A percentile compares a stretch with the other conserved stretches of the same genome.
These are phyloP conservation scores for Sebastes itinus DNA, from an alignment of 2,797 vertebrate species.

Conservation along the genomic window DNA sequence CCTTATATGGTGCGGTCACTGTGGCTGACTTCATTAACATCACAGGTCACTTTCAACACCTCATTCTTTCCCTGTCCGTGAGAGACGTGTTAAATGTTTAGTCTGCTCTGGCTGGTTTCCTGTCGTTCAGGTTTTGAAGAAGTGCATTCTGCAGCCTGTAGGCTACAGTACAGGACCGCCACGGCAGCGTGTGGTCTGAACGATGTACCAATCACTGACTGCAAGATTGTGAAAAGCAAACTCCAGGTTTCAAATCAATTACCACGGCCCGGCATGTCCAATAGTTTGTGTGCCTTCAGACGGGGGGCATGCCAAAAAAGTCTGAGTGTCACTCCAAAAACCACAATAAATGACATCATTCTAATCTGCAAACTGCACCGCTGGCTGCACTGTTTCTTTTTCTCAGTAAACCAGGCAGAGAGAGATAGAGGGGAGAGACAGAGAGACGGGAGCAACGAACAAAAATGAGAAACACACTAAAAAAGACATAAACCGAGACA, in stretches of 20 bases:
- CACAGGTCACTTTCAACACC: slow-evolving; percentile 59
- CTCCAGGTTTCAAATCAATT: slow-evolving; percentile 55
- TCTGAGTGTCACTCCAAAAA: slow-evolving; percentile 47
- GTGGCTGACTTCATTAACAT: slow-evolving; percentile 37
- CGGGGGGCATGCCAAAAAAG: slow-evolving; percentile 7
- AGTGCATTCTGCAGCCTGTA: slow-evolving; percentile 44
- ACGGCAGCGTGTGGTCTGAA: slow-evolving; percentile 28
- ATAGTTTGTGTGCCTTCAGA: slow-evolving; percentile 23
- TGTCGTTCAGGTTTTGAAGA: slow-evolving; percentile 26
- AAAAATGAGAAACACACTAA: slow-evolving; percentile 57
- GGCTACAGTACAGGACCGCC: slow-evolving; percentile 35
- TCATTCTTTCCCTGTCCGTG: slow-evolving; percentile 41
- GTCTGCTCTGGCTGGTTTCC: slow-evolving; percentile 54
- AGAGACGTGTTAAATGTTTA: slow-evolving; percentile 41
- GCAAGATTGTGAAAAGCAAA: slow-evolving; percentile 31
- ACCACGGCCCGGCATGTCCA: slow-evolving; percentile 10
- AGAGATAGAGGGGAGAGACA: slow-evolving; percentile 36
- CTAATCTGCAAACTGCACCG: slow-evolving; percentile 46
- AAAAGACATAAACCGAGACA: slow-evolving; percentile 57
- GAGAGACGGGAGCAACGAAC: slow-evolving; percentile 26
- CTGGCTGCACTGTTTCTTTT: slow-evolving; percentile 22
- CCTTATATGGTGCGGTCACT: slow-evolving; percentile 44
- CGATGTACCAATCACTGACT: slow-evolving; percentile 22
- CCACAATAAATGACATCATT: slow-evolving; percentile 61
- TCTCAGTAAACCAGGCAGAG: slow-evolving; percentile 7